Base-by-base conservation (phyloP, 2,113 vertebrate genomes). In the Brachyhypopomus gauderio region DNA sequence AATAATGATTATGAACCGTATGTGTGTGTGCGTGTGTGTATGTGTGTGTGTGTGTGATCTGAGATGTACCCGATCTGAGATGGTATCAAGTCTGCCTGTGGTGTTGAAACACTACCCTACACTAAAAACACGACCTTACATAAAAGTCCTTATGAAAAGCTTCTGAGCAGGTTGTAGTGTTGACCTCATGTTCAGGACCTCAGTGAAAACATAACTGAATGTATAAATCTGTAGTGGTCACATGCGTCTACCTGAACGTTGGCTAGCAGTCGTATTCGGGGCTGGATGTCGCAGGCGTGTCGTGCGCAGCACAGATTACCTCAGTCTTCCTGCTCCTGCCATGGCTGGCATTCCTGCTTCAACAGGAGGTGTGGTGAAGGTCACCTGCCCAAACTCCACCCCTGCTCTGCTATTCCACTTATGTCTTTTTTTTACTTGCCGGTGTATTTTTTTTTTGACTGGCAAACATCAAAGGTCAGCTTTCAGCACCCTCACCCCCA, bases 1-100 rank as follows among this genome's bases (percentile, higher is more conserved):
- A 95, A 94, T 96, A 95, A 96, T 94, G 94, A 94, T 96, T 96
- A 95, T 94, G 90, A 87, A 92, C 92, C 89, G 92, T 93, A 94
- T 90, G 91, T 90, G 89, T 58, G 41, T 63, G 23, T 20, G 11
- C 52, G 23, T 69, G 55, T 70, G 23, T 59, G 59, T 75, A 16
- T 38, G 60, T 80, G 69, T 72, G 69, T 72, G 56, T 79, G 56
- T 79, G 60, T 81, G 22, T 60, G n/a, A n/a, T n/a, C n/a, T n/a
- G n/a, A n/a, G n/a, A n/a, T n/a, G n/a, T n/a, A n/a, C 66, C 38
- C n/a, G 19, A 69, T 69, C 66, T 38, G 17, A 69, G 41, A 38
- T 41, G 1, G 5, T n/a, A 9, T 3, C 9, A 38, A 36, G 30
- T 38, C 19, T 6, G 0, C 34, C 19, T 38, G 34, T 38, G 41